Percentiles rank a stretch among this genome's conserved stretches.
phyloP scores from a whole-genome alignment of 2,888 invertebrate genomes.

The Pandemis cinnamomeana region DNA sequence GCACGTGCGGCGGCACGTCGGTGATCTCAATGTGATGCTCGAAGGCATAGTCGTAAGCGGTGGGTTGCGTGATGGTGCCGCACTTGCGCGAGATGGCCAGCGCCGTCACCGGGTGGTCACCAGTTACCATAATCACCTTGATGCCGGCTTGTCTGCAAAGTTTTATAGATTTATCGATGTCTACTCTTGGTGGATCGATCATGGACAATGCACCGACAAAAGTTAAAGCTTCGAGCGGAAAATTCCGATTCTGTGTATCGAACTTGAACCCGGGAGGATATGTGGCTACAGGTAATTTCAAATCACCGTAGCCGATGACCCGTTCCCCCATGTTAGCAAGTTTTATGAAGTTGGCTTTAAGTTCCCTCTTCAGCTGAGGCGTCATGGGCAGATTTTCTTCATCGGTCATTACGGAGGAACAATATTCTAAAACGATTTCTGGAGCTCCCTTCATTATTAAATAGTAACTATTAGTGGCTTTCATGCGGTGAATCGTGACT shows the following conservation, averaged over 20 bases:
- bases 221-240: slow-evolving; percentile 85
- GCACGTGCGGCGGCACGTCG: slow-evolving; percentile 79
- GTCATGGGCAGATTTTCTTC: slow-evolving; percentile 81
- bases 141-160: slow-evolving; percentile 89
- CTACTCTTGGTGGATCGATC: slow-evolving; percentile 88
- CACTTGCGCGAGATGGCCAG: slow-evolving; percentile 88
- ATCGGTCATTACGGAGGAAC: slow-evolving; percentile 81
- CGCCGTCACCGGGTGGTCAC: slow-evolving; percentile 90
- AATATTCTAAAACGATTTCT: slow-evolving; percentile 88
- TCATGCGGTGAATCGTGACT: slow-evolving; percentile 87
- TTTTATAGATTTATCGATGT: slow-evolving; percentile 87
- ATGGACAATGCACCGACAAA: slow-evolving; percentile 88
- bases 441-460: slow-evolving; percentile 92
- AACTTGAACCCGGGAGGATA: slow-evolving; percentile 84
- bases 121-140: slow-evolving; percentile 89
- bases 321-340: slow-evolving; percentile 94
- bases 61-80: slow-evolving; percentile 86
- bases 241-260: slow-evolving; percentile 85
- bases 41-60: slow-evolving; percentile 89
- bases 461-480: slow-evolving; percentile 78
- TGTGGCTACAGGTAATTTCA: slow-evolving; percentile 80
- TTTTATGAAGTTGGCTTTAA: slow-evolving; percentile 88
- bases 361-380: slow-evolving; percentile 75
- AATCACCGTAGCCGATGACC: slow-evolving; percentile 93
- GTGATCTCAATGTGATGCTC: slow-evolving; percentile 81